Evolutionary conservation across 2,797 vertebrate genomes (phyloP).

Genomic region (Hephaestus fuliginosus): DNA sequence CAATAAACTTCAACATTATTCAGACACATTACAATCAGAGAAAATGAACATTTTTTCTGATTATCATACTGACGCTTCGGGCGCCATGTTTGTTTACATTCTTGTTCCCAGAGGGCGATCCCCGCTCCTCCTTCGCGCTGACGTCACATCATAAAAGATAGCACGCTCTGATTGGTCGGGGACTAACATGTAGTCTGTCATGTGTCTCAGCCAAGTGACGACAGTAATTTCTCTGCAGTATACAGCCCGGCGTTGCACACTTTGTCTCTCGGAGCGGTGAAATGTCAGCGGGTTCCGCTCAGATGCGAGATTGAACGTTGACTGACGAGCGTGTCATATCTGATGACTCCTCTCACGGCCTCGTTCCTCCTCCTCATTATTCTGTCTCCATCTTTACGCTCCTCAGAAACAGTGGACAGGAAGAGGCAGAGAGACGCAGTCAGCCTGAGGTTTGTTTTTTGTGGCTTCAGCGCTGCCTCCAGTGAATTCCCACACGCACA

Average conservation of each 20-base stretch:
- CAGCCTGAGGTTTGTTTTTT: conserved; percentile 29
- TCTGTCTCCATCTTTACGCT: neutral
- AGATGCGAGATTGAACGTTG: neutral
- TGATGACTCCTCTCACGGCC: neutral
- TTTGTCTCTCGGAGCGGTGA: neutral
- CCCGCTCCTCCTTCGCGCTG: neutral
- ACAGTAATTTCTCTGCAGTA: too few species aligned
- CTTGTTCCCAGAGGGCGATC: neutral
- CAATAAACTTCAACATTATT: too few species aligned
- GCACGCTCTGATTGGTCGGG: neutral
- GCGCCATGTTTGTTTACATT: neutral
- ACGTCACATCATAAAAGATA: neutral
- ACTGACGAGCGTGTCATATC: neutral
- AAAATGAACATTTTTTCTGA: neutral
- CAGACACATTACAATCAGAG: too few species aligned
- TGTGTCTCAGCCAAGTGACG: neutral
- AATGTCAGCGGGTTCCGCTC: neutral
- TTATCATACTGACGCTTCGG: neutral
- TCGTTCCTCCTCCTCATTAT: conserved; percentile 20
- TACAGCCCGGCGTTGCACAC: neutral
- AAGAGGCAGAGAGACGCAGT: neutral
- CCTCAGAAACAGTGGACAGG: neutral
- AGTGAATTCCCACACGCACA: conserved; percentile 20
- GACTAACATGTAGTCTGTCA: neutral
- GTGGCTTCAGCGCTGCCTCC: conserved; percentile 21